Conservation (phyloP, 2,797 vertebrate species). For the Phrynocephalus forsythii region DNA sequence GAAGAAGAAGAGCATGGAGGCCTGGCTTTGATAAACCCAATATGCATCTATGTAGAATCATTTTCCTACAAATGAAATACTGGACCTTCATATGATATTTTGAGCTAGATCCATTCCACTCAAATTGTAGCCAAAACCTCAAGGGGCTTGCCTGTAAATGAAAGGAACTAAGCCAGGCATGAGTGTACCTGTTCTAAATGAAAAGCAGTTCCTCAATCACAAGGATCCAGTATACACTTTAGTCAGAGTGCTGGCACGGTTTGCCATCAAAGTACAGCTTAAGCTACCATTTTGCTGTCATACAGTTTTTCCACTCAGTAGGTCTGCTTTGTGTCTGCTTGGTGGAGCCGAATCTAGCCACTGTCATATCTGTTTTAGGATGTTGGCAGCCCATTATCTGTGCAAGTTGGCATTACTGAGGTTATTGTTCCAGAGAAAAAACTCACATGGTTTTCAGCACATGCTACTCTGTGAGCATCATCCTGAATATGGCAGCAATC, state of each 20-base stretch:
- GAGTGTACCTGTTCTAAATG: neutral
- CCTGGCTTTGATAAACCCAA: too few relatives aligned
- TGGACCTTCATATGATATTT: too few relatives aligned
- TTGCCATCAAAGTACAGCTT: neutral
- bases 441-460: slow-evolving; percentile 64
- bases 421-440: accelerated
- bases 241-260: too few relatives aligned
- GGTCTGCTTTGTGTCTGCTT: too few relatives aligned
- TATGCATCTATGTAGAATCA: too few relatives aligned
- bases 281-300: neutral
- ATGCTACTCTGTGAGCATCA: slow-evolving; percentile 52
- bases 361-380: neutral
- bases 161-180: neutral
- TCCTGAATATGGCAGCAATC: slow-evolving; percentile 65
- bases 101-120: too few relatives aligned
- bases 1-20: too few relatives aligned
- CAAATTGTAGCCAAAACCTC: too few relatives aligned
- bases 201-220: neutral
- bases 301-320: neutral
- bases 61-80: too few relatives aligned
- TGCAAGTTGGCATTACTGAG: neutral
- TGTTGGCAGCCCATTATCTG: neutral
- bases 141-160: neutral
- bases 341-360: neutral
- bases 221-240: neutral